Conservation (phyloP, 2,113 vertebrate species). For the Puntigrus tetrazona region DNA sequence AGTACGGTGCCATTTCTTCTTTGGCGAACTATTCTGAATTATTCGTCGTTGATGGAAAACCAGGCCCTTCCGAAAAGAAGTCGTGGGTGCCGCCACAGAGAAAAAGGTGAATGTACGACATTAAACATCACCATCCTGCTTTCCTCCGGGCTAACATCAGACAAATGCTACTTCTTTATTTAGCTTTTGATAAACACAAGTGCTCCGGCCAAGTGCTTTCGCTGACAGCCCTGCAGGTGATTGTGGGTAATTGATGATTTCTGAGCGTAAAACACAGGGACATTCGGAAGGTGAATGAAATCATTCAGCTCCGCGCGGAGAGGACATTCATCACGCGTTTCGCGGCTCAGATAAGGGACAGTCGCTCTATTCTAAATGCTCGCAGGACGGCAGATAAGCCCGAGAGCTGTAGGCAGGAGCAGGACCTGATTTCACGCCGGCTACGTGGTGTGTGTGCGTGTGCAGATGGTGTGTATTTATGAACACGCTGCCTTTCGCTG, state of each 20-base stretch:
- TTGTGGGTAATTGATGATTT: constrained; percentile 55
- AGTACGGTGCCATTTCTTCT: not conserved
- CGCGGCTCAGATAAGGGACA: constrained; percentile 44
- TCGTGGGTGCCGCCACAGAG: not conserved
- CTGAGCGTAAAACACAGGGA: constrained; percentile 46
- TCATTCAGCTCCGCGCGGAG: constrained; percentile 43
- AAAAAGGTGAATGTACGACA: not conserved
- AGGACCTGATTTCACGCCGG: constrained; percentile 20
- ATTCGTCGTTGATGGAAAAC: not conserved
- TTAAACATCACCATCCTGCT: constrained; percentile 17
- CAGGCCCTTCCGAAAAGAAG: not conserved
- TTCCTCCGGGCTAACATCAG: constrained; percentile 12
- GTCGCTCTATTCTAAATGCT: constrained; percentile 39
- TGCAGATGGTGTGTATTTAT: constrained; percentile 72
- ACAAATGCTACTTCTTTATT: constrained; percentile 41
- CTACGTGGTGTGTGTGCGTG: constrained; percentile 13
- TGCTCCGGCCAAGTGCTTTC: constrained; percentile 6
- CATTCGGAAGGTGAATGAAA: constrained; percentile 55
- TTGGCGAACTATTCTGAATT: not conserved
- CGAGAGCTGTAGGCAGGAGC: constrained; percentile 17
- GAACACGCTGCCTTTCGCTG: constrained; percentile 50
- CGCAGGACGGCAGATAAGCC: constrained; percentile 41
- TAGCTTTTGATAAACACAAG: constrained; percentile 43
- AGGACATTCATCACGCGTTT: constrained; percentile 47
- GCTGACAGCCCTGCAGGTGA: constrained; percentile 40